phyloP scores from a whole-genome alignment of 1,140 invertebrate genomes.

The Spodoptera frugiperda region DNA sequence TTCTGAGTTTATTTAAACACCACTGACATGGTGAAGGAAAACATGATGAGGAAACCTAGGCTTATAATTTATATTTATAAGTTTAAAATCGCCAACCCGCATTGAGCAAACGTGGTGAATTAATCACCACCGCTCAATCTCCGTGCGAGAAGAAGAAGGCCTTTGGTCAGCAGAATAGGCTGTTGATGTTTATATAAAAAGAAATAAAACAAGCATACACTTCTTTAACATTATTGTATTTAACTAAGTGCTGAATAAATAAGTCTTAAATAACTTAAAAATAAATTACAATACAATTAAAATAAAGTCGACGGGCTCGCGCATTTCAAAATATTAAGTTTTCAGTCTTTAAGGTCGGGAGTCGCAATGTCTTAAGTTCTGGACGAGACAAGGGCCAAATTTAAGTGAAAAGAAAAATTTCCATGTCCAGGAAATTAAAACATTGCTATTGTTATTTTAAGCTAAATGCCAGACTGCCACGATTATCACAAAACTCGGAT shows the following conservation, averaged over 20 bases:
- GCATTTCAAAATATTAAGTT: slow-evolving; percentile 65
- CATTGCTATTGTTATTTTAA: slow-evolving; percentile 65
- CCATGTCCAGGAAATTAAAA: slow-evolving; percentile 68
- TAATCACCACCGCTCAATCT: too few relatives aligned
- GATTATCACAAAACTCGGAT: slow-evolving; percentile 62
- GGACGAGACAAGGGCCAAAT: slow-evolving; percentile 44
- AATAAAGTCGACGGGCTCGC: slow-evolving; percentile 85
- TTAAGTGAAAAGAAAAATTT: slow-evolving; percentile 53
- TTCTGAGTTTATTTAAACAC: too few relatives aligned
- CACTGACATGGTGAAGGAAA: too few relatives aligned
- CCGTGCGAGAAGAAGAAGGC: too few relatives aligned
- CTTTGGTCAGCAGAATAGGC: too few relatives aligned
- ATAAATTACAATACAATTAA: slow-evolving; percentile 72
- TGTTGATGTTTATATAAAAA: background rate
- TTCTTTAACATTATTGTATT: slow-evolving; percentile 70
- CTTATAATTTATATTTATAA: too few relatives aligned
- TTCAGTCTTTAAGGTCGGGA: slow-evolving; percentile 70
- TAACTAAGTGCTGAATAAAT: slow-evolving; percentile 83
- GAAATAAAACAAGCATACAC: slow-evolving; percentile 55
- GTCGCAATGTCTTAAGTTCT: slow-evolving; percentile 70
- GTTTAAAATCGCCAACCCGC: too few relatives aligned
- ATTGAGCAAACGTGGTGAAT: too few relatives aligned
- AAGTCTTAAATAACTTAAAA: slow-evolving; percentile 76
- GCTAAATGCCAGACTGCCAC: slow-evolving; percentile 84
- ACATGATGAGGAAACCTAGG: too few relatives aligned